Evolutionary conservation across 1,140 invertebrate genomes (phyloP).

Genomic region (Drosophila simulans): DNA sequence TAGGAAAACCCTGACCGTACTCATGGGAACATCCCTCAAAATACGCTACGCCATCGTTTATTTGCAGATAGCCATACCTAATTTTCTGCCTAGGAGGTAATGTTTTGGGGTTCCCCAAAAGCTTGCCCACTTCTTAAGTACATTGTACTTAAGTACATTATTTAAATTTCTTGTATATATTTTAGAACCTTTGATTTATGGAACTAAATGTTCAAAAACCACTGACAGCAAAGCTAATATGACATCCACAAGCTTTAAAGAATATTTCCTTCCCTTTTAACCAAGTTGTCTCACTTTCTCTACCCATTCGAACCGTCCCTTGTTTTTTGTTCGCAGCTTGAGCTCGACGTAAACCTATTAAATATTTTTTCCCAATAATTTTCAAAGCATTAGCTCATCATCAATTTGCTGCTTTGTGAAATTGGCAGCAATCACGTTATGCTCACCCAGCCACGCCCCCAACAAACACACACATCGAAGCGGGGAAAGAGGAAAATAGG

Average conservation of each 20-base stretch:
- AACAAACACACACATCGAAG: slow-evolving; percentile 20
- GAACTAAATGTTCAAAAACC: too few species aligned
- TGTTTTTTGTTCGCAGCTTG: slow-evolving; percentile 24
- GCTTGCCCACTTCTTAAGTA: not conserved
- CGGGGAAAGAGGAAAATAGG: slow-evolving; percentile 7
- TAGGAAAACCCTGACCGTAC: slow-evolving; percentile 1
- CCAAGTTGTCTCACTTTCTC: not conserved
- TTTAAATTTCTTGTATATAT: too few species aligned
- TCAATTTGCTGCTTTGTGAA: slow-evolving; percentile 65
- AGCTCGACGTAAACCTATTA: slow-evolving; percentile 52
- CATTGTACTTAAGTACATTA: too few species aligned
- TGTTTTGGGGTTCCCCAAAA: not conserved
- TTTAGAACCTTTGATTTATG: too few species aligned
- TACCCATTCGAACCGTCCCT: slow-evolving; percentile 1
- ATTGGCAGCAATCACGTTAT: slow-evolving; percentile 76
- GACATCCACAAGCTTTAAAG: slow-evolving; percentile 1
- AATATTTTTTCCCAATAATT: slow-evolving; percentile 56
- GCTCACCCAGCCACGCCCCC: slow-evolving; percentile 56
- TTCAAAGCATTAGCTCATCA: slow-evolving; percentile 69
- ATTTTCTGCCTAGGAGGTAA: not conserved
- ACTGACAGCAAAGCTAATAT: too few species aligned
- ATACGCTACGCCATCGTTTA: not conserved
- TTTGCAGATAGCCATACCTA: slow-evolving; percentile 4
- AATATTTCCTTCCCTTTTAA: not conserved
- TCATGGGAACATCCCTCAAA: slow-evolving; percentile 24